Base-by-base conservation (phyloP, 2,888 invertebrate genomes). In the Hedychridium roseum region DNA sequence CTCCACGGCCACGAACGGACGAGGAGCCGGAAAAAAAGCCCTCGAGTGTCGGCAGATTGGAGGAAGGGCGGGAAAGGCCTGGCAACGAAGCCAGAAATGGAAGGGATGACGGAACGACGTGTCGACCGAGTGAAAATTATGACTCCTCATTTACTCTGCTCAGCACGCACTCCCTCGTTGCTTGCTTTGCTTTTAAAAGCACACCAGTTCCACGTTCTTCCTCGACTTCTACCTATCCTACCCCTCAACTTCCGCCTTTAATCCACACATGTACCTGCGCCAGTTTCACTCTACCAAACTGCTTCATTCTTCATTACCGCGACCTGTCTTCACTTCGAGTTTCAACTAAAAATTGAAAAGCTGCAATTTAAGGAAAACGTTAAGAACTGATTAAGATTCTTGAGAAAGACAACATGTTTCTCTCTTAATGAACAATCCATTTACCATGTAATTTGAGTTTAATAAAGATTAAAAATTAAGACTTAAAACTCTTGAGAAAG, bases 71-170 rank as follows among this genome's bases (percentile, higher is more conserved):
- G 20, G 27, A 49, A 39, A 37, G 43, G 15, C 9, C 36, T 7
- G 9, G 20, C 2, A 16, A 26, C 9, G 9, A 41, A 28, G 15
- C 30, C 3, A 21, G 28, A 36, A 37, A 31, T 26, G 32, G 18
- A 34, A 26, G 46, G 43, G 43, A 52, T 53, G 62, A 56, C 47
- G 60, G 56, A 60, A 60, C 64, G 67, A 66, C 71, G 57, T 52
- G 67, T 68, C 66, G 61, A 52, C 57, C 51, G 52, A 52, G 65
- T 64, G 66, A 70, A 65, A 76, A 74, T 74, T 73, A 76, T 70
- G 72, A 70, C 70, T 72, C 58, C 68, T 74, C 73, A 70, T 76
- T 72, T 71, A 66, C 54, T n/a, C n/a, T 57, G 60, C 58, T 40
- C 50, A 54, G 53, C 47, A 49, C 39, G 48, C 44, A 31, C 36